These are phyloP conservation scores for Ctenomys sociabilis DNA, from an alignment of 2,113 vertebrate genomes.

Conservation along the genomic window DNA sequence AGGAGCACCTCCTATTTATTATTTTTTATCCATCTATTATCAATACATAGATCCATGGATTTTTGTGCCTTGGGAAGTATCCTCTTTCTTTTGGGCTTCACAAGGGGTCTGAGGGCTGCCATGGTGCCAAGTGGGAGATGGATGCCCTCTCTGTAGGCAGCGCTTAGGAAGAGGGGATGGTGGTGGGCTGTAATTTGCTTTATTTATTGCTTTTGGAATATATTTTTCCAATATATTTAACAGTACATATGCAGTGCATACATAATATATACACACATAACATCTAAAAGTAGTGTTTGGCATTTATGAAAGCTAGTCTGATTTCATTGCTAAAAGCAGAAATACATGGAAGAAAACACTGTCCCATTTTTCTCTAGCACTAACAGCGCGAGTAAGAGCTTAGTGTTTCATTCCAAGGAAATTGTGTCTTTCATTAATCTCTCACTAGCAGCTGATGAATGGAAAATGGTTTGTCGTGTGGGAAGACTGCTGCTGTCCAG, in stretches of 20 bases:
- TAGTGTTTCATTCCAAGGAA: constrained; percentile 55
- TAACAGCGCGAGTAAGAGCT: constrained; percentile 46
- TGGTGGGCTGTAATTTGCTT: constrained; percentile 1
- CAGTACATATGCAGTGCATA: background rate
- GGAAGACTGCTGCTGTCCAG: background rate
- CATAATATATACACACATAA: background rate
- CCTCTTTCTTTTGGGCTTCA: too few relatives aligned
- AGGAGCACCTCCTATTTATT: background rate
- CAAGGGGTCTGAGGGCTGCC: too few relatives aligned
- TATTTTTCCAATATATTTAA: background rate
- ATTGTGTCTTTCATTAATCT: constrained; percentile 48
- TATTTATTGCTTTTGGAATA: background rate
- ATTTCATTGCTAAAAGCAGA: constrained; percentile 52
- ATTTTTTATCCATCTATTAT: constrained; percentile 7
- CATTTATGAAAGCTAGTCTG: constrained; percentile 51
- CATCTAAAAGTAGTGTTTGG: background rate
- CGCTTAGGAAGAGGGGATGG: too few relatives aligned
- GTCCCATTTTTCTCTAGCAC: constrained; percentile 62
- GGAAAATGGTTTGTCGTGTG: constrained; percentile 62
- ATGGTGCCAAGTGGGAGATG: too few relatives aligned
- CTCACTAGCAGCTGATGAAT: constrained; percentile 46
- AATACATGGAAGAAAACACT: background rate
- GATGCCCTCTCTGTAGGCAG: too few relatives aligned
- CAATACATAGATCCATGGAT: background rate
- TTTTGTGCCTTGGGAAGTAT: background rate